Evolutionary conservation across 2,113 vertebrate genomes (phyloP), one percentile per base, ranked within the genome.

Genomic region (Chrysochloris asiatica): DNA sequence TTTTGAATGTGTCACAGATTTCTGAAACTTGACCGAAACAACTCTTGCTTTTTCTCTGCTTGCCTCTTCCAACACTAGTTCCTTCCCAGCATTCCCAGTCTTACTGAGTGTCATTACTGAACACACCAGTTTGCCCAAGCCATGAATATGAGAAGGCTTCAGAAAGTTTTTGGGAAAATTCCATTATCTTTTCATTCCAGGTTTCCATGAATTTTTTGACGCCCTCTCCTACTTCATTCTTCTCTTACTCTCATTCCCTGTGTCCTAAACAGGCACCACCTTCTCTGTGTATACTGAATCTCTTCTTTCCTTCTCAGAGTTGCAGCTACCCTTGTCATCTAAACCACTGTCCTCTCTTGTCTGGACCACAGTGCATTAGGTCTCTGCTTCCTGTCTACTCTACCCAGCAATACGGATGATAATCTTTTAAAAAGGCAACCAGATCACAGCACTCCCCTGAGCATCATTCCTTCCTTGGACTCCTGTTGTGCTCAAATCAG

Each of bases 281-380:
- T 79, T 75, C 43, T 24, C 28, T 2, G 17, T 65, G 78, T 61
- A 12, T 50, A 43, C 83, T 24, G 13, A 24, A 3, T 41, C 36
- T 86, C 3, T 41, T 67, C 47, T 6, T 56, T 28, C 83, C 38
- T 69, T 36, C 19, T 5, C 0, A 3, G 47, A 36, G 45, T 83
- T 30, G 10, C 36, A 30, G 19, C 38, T 52, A 41, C 10, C 41
- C n/a, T 76, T 61, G 28, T 54, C 26, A 33, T 47, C 47, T 48
- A 22, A 1, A 63, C 48, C 59, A 6, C 54, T 45, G 24, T 48
- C 22, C 0, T 78, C 45, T 52, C 19, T n/a, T 48, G 3, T 45
- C 30, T n/a, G 78, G 43, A 63, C 33, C 0, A 0, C 17, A 28
- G 26, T 26, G 61, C 52, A 16, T 1, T n/a, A 14, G 38, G 52